Base-by-base conservation (phyloP, 2,797 vertebrate species). In the Rhincodon typus region DNA sequence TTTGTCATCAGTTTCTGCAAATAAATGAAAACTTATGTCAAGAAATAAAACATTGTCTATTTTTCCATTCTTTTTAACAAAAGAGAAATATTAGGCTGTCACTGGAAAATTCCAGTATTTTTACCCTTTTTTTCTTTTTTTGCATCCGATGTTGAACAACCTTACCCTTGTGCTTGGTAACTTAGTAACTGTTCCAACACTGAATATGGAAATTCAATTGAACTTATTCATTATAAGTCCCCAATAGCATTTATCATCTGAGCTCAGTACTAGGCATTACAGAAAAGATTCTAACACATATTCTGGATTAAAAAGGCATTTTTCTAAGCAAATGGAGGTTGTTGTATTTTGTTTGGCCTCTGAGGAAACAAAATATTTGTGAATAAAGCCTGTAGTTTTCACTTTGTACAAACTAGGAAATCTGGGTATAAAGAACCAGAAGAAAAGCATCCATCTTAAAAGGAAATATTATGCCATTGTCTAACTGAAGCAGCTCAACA, bases 1-100 rank as follows among this genome's bases (percentile, higher is more conserved):
- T 98, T 97, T 99, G 98, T 99, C 98, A 99, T 98, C 97, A 98
- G 98, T 98, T 98, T 98, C 98, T 98, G 98, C 98, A 98, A 99
- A 97, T 98, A 97, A 97, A 96, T 84, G 25, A 87, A 69, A 95
- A 69, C 50, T 17, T 67, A 90, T 94, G 97, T 97, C 84, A 87
- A 95, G 84, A 95, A 95, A 95, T 95, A 77, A 95, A 74, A n/a
- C 19, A 95, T 95, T 77, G 94, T 95, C 69, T 95, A 94, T 95
- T 77, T 95, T 97, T 98, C 97, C 97, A 98, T 98, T 98, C 67
- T 67, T 87, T 66, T 91, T 4, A 34, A 57, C 50, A 62, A 62
- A 97, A 98, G 98, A 98, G 97, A 97, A 96, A 25, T 1, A 50
- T 72, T 97, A 98, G 97, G 97, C 97, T 97, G 98, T 97, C 97